Evolutionary conservation across 2,797 vertebrate species (phyloP).

Genomic region (Hylomyscus alleni): DNA sequence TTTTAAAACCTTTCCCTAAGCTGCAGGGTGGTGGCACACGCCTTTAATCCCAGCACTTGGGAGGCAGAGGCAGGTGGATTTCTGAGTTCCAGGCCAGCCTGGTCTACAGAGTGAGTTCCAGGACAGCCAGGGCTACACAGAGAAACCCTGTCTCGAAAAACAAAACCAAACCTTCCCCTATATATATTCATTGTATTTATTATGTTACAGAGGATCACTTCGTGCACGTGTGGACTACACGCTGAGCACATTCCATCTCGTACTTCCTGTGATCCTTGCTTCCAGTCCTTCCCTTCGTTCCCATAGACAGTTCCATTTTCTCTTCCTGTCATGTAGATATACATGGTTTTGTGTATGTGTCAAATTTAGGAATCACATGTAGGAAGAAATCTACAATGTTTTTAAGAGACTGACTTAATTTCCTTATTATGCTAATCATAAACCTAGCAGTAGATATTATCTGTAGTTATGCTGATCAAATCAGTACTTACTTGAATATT

Average conservation of each 20-base stretch:
- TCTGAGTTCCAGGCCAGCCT: too few relatives aligned
- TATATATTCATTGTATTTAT: background rate
- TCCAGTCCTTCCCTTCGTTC: background rate
- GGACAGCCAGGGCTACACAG: too few relatives aligned
- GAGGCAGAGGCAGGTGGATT: too few relatives aligned
- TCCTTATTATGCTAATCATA: background rate
- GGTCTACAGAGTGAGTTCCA: too few relatives aligned
- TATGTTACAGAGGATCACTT: background rate
- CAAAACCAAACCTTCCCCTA: background rate
- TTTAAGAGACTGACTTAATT: background rate
- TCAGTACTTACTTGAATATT: slow-evolving; percentile 31
- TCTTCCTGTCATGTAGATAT: background rate
- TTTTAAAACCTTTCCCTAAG: background rate
- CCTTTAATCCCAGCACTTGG: too few relatives aligned
- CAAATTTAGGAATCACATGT: background rate
- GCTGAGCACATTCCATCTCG: background rate
- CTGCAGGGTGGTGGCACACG: too few relatives aligned
- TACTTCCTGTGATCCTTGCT: background rate
- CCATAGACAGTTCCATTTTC: background rate
- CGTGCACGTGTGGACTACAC: background rate
- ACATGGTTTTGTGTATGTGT: background rate
- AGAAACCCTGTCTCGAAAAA: too few relatives aligned
- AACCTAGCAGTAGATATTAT: slow-evolving; percentile 6
- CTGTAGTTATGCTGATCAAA: slow-evolving; percentile 24
- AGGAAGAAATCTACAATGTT: background rate